phyloP scores from a whole-genome alignment of 2,888 invertebrate species.

The Alitta virens region DNA sequence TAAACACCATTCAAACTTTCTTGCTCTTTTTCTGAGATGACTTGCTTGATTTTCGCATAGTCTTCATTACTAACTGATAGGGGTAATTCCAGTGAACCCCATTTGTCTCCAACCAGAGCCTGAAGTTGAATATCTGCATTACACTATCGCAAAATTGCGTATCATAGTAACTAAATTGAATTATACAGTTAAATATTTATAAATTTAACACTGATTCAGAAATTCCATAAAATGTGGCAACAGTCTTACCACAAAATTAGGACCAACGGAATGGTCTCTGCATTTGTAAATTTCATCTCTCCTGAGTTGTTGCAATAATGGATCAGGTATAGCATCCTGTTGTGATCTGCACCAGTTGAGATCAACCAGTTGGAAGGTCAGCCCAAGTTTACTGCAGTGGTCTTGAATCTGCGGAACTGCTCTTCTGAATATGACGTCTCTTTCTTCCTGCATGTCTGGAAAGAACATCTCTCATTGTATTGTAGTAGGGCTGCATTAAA shows the following conservation, averaged over 20 bases:
- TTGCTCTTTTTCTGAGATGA: slow-evolving; percentile 1
- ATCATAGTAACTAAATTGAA: too few relatives aligned
- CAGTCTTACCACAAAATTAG: slow-evolving; percentile 26
- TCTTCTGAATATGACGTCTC: slow-evolving; percentile 13
- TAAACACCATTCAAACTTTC: slow-evolving; percentile 1
- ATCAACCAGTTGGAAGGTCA: slow-evolving; percentile 26
- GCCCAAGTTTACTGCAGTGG: slow-evolving; percentile 18
- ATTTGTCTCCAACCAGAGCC: slow-evolving; percentile 22
- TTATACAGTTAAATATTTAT: too few relatives aligned
- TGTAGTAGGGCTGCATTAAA: neutral
- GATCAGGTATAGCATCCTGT: neutral
- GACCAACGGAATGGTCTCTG: slow-evolving; percentile 21
- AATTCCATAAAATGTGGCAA: too few relatives aligned
- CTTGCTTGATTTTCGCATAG: neutral
- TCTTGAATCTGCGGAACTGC: slow-evolving; percentile 22
- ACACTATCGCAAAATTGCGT: too few relatives aligned
- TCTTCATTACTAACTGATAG: neutral
- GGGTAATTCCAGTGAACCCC: slow-evolving; percentile 8
- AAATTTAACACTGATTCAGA: too few relatives aligned
- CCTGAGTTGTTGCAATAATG: neutral
- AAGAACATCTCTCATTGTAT: neutral
- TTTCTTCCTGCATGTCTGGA: slow-evolving; percentile 24
- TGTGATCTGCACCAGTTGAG: slow-evolving; percentile 16
- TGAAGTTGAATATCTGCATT: too few relatives aligned
- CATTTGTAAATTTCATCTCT: slow-evolving; percentile 20